phyloP scores from a whole-genome alignment of 2,888 invertebrate species.

The Drosophila mettleri region DNA sequence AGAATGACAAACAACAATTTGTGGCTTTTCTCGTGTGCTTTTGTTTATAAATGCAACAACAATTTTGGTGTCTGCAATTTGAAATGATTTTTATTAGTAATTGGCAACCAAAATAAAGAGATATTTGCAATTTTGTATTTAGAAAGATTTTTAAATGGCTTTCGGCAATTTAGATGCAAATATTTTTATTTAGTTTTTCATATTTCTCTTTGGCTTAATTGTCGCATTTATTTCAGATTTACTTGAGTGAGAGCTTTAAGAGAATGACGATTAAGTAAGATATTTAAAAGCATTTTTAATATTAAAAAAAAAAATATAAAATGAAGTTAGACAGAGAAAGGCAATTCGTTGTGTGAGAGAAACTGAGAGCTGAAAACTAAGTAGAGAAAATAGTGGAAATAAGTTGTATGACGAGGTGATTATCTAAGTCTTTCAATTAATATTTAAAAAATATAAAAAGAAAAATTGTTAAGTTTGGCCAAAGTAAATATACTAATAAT shows the following conservation, averaged over 20 bases:
- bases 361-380: no score
- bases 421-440: no score
- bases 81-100: constrained; percentile 37
- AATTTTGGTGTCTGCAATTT: constrained; percentile 27
- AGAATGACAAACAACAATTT: constrained; percentile 34
- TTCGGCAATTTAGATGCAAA: constrained; percentile 21
- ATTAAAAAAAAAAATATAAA: neutral
- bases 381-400: no score
- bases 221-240: constrained; percentile 1
- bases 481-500: no score
- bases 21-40: constrained; percentile 15
- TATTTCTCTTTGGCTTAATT: neutral
- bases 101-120: constrained; percentile 46
- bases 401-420: no score
- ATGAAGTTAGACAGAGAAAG: no score
- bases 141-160: constrained; percentile 24
- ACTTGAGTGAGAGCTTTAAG: neutral
- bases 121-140: constrained; percentile 28
- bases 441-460: no score
- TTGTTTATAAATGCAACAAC: constrained; percentile 38
- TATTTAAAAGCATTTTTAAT: neutral
- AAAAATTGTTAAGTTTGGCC: no score
- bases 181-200: neutral
- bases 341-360: no score
- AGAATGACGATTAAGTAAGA: neutral